Base-by-base conservation (phyloP, 2,888 invertebrate species). In the Beris morrisii region DNA sequence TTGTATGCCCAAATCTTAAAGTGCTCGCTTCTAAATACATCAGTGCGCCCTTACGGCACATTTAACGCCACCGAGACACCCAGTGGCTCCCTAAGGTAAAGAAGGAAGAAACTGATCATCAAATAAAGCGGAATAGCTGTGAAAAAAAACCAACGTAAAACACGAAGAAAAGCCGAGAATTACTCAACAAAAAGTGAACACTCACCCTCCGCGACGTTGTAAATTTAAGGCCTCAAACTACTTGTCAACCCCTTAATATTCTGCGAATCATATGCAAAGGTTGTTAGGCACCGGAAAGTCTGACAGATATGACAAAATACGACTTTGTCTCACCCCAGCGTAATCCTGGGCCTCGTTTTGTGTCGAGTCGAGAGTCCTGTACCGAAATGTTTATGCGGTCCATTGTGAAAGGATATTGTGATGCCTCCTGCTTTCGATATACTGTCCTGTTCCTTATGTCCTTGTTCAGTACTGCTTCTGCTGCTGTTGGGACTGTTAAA, bases 211-310 rank as follows among this genome's bases (percentile, higher is more conserved):
- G 38, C 11, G 38, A n/a, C 46, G 38, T 52, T 61, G 61, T 79
- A 79, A 79, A 79, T 80, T 76, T 73, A 72, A 66, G 38, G 54
- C 54, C 54, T 54, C 64, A 64, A 64, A 53, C 64, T 54, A 53
- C 45, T 53, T 64, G 53, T 45, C 68, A 64, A 66, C 65, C 69
- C 67, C 63, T 67, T 61, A 65, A 64, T 57, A 67, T 54, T 67
- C 64, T 43, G 52, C 32, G 65, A 67, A 69, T 69, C 69, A 69
- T 69, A 69, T 69, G 67, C 69, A 69, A 70, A 69, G 68, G 66
- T 67, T 70, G 67, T 70, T 70, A 70, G 70, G 59, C 66, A 67
- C 70, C 70, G 70, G 68, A 70, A 70, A 70, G 70, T 66, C 67
- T 70, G 70, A 70, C 70, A 70, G 70, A 70, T 70, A 70, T 70